Evolutionary conservation across 2,113 vertebrate species (phyloP), one percentile per base, ranked within the genome.

Genomic region (Podarcis cretensis): DNA sequence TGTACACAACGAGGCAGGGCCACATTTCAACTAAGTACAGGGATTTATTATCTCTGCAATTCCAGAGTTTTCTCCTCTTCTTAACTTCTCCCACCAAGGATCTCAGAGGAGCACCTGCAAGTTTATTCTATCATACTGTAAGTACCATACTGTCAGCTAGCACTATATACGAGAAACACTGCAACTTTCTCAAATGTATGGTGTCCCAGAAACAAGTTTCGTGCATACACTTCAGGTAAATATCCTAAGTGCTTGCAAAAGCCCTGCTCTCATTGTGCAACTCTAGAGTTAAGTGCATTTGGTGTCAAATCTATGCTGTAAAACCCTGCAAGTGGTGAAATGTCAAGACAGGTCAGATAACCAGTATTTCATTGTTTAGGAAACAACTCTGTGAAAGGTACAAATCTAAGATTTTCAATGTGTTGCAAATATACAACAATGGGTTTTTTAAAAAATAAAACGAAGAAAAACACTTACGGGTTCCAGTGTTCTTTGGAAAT

Each of bases 401-500:
- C 3, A 30, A 65, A 40, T 68, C 23, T 40, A 43, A 68, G 23
- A 27, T 14, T 18, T n/a, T 7, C 3, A 3, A n/a, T n/a, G 20
- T 40, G 73, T 27, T 76, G 80, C 32, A 74, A 23, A 85, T 68
- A 87, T 89, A 75, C 3, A 13, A 4, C 1, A 81, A 92, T 5
- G 66, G 5, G 48, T 54, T 54, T 54, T 54, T 54, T 54, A 10
- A 54, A 54, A 54, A 54, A 54, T 54, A 54, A 54, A 54, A 54
- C 30, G 4, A 75, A 69, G 16, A n/a, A 79, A 83, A 93, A 93
- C 90, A 97, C 99, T 97, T 96, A 99, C 99, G 98, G 98, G 97
- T 99, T 99, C 99, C 99, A 99, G 96, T 99, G 99, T 74, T 99
- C 99, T 98, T 99, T 99, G 95, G 98, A 99, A 98, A 99, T 99